Percentiles rank a stretch among this genome's conserved stretches.
Evolutionary conservation across 2,888 invertebrate genomes (phyloP).

Genomic region (Andrena minutula): DNA sequence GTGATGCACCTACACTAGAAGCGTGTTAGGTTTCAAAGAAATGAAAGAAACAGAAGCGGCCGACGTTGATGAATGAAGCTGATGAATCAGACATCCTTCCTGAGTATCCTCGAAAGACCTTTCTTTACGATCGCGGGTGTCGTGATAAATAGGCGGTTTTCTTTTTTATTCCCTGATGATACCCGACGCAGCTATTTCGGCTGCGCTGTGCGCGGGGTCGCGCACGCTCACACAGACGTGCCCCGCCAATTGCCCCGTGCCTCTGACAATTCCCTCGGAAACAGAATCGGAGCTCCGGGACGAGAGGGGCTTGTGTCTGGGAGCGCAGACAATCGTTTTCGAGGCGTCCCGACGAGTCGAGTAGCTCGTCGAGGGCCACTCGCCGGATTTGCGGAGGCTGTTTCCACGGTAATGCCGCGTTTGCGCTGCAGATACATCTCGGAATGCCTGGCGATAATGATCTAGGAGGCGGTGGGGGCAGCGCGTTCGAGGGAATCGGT

Average conservation of each 20-base stretch:
- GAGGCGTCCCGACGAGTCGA: neutral
- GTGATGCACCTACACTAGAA: slow-evolving; percentile 63
- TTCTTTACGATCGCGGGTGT: slow-evolving; percentile 75
- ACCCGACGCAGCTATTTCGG: slow-evolving; percentile 62
- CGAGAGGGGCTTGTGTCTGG: neutral
- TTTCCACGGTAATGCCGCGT: slow-evolving; percentile 59
- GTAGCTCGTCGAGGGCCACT: slow-evolving; percentile 21
- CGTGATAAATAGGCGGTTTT: slow-evolving; percentile 66
- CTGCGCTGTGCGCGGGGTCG: slow-evolving; percentile 2
- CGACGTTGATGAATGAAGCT: slow-evolving; percentile 76
- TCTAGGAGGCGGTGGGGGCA: slow-evolving; percentile 67
- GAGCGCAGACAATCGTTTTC: slow-evolving; percentile 17
- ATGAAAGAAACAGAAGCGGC: slow-evolving; percentile 75
- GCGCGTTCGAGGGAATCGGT: slow-evolving; percentile 52
- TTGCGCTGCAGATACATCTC: slow-evolving; percentile 67
- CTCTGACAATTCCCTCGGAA: neutral
- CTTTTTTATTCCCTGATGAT: slow-evolving; percentile 64
- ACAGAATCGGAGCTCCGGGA: neutral
- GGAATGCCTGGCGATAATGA: slow-evolving; percentile 76
- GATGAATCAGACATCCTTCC: slow-evolving; percentile 75
- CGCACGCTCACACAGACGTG: neutral
- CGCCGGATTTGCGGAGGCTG: slow-evolving; percentile 2
- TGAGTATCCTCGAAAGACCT: slow-evolving; percentile 73
- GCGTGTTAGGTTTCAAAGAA: slow-evolving; percentile 74
- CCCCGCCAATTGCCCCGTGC: neutral